Evolutionary conservation across 2,888 invertebrate species (phyloP).

Genomic region (Nemotelus nigrinus): DNA sequence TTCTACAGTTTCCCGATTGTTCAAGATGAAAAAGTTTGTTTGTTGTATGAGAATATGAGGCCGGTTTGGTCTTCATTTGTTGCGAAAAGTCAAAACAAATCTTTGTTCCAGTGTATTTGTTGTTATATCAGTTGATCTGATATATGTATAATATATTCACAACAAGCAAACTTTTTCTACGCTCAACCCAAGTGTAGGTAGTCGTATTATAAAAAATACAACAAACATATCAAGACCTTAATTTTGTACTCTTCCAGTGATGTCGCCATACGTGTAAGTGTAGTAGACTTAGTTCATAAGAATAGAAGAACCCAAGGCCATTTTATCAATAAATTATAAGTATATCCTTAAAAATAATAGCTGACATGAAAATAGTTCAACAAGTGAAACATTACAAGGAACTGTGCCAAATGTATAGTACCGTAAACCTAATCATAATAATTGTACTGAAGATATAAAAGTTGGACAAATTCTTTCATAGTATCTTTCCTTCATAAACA

Average conservation of each 20-base stretch:
- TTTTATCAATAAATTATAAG: slow-evolving; percentile 21
- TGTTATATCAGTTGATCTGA: too few relatives aligned
- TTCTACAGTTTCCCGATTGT: slow-evolving; percentile 31
- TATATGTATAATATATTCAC: too few relatives aligned
- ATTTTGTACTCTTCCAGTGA: slow-evolving; percentile 21
- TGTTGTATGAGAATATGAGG: too few relatives aligned
- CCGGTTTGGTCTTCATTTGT: too few relatives aligned
- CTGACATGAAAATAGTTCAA: slow-evolving; percentile 52
- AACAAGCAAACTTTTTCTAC: too few relatives aligned
- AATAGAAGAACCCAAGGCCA: slow-evolving; percentile 22
- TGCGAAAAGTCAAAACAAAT: too few relatives aligned
- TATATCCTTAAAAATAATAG: slow-evolving; percentile 44
- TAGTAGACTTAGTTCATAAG: background rate
- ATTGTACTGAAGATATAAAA: background rate
- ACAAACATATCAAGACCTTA: slow-evolving; percentile 25
- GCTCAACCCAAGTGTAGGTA: background rate
- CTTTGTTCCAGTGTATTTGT: too few relatives aligned
- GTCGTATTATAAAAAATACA: slow-evolving; percentile 46
- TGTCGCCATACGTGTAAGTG: background rate
- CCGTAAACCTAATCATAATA: slow-evolving; percentile 16
- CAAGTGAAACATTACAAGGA: slow-evolving; percentile 27
- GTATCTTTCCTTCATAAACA: slow-evolving; percentile 16
- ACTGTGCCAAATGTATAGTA: slow-evolving; percentile 39
- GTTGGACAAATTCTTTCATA: background rate
- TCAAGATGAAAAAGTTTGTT: too few relatives aligned